Base-by-base conservation (phyloP, 1,140 invertebrate species). In the Calliopsis andreniformis region DNA sequence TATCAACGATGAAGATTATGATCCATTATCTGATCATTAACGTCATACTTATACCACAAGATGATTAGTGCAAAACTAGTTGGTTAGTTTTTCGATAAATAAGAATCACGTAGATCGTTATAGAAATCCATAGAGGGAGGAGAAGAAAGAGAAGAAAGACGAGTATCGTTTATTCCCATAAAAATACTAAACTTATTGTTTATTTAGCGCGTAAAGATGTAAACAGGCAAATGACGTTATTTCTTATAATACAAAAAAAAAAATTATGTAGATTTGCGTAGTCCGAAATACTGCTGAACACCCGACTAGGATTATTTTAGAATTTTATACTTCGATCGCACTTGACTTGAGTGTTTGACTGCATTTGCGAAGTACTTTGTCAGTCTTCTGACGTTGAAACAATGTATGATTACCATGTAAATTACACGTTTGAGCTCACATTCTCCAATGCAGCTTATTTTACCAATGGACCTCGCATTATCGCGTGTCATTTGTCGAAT, bases 331-430 rank as follows among this genome's bases (percentile, higher is more conserved):
- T 86, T 89, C 84, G 79, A 85, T 82, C 85, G 85, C 84, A 76
- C 85, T 87, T 85, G 78, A 81, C 70, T 81, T 69, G 75, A 67
- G 47, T 78, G 82, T 81, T 39, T 39, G 35, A 78, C 45, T 71
- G 69, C 75, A 84, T 78, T 70, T 10, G 78, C 79, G 56, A 87
- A 86, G 81, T 87, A 88, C 76, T 87, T 86, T 79, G 86, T 43
- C 87, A 84, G 89, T 87, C 82, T 78, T 80, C 72, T 86, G 79
- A 86, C 86, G 84, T 89, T 87, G 73, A 88, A 82, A 86, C 67
- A 79, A 86, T 89, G 85, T 91, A 89, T 87, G 87, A 90, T 89
- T 89, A 87, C 82, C 77, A 91, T 91, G 87, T 89, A 89, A 89
- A 91, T 91, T 87, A 84, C 86, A 88, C 85, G 76, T 88, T 84